Conservation (phyloP, 2,113 vertebrate genomes). For the Dissostichus mawsoni region DNA sequence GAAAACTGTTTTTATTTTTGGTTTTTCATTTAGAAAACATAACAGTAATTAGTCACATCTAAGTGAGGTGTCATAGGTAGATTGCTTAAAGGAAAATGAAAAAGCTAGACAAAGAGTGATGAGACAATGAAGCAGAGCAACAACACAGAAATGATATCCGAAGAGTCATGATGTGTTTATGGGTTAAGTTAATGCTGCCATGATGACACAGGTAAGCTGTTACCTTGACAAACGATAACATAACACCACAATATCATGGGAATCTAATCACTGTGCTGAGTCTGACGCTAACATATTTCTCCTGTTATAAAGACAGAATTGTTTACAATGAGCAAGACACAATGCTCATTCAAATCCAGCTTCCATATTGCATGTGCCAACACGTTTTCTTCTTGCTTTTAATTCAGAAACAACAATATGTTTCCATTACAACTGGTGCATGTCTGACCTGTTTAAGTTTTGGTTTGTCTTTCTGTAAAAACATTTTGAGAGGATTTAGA, state of each 20-base stretch:
- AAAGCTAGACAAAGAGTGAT: neutral
- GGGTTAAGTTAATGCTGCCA: neutral
- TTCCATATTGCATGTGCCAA: neutral
- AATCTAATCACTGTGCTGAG: constrained; percentile 11
- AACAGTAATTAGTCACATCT: constrained; percentile 10
- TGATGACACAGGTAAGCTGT: neutral
- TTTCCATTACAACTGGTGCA: neutral
- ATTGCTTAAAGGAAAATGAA: neutral
- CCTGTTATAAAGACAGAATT: neutral
- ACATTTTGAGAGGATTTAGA: constrained; percentile 6
- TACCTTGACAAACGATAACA: neutral
- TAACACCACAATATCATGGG: neutral
- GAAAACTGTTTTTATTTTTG: constrained; percentile 10
- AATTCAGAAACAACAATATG: neutral
- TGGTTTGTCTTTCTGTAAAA: neutral
- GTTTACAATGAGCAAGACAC: neutral
- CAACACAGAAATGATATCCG: neutral
- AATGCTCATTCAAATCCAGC: constrained; percentile 4
- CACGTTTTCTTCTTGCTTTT: constrained; percentile 19
- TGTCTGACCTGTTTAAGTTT: constrained; percentile 35
- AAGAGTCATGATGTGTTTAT: neutral
- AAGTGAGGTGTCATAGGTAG: constrained; percentile 8
- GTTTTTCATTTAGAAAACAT: constrained; percentile 8
- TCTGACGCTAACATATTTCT: constrained; percentile 1
- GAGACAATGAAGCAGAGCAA: constrained; percentile 6